Evolutionary conservation across 2,888 invertebrate species (phyloP).

Genomic region (Megastigmus dorsalis): DNA sequence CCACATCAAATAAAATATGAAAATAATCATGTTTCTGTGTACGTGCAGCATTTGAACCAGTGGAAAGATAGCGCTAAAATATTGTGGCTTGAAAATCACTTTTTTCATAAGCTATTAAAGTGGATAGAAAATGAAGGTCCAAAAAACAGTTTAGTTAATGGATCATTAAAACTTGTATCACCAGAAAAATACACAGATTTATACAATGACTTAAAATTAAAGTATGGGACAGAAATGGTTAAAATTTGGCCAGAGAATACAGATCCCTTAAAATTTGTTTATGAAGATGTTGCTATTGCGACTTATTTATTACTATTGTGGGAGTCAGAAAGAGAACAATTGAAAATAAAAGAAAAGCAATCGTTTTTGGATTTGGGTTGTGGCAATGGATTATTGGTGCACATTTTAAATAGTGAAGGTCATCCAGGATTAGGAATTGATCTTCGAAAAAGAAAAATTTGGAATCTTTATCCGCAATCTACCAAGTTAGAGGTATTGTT

Average conservation of each 20-base stretch:
- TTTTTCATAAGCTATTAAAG: slow-evolving; percentile 79
- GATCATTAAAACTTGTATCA: slow-evolving; percentile 81
- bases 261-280: slow-evolving; percentile 95
- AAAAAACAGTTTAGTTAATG: slow-evolving; percentile 55
- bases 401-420: slow-evolving; percentile 90
- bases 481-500: slow-evolving; percentile 80
- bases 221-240: slow-evolving; percentile 85
- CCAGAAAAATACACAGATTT: slow-evolving; percentile 82
- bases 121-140: slow-evolving; percentile 77
- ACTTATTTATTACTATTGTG: slow-evolving; percentile 89
- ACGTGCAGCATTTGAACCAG: slow-evolving; percentile 33
- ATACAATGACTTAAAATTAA: slow-evolving; percentile 85
- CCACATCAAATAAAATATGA: slow-evolving; percentile 62
- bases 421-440: slow-evolving; percentile 88
- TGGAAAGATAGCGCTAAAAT: slow-evolving; percentile 57
- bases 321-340: slow-evolving; percentile 78
- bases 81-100: slow-evolving; percentile 77
- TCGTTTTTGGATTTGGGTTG: slow-evolving; percentile 96
- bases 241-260: slow-evolving; percentile 94
- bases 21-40: slow-evolving; percentile 55
- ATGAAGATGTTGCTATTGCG: slow-evolving; percentile 97
- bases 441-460: slow-evolving; percentile 89
- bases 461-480: slow-evolving; percentile 84
- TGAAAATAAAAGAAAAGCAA: slow-evolving; percentile 72
- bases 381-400: slow-evolving; percentile 96